These are phyloP conservation scores for Glossosoma conforme DNA, from an alignment of 1,140 invertebrate species.

Conservation along the genomic window DNA sequence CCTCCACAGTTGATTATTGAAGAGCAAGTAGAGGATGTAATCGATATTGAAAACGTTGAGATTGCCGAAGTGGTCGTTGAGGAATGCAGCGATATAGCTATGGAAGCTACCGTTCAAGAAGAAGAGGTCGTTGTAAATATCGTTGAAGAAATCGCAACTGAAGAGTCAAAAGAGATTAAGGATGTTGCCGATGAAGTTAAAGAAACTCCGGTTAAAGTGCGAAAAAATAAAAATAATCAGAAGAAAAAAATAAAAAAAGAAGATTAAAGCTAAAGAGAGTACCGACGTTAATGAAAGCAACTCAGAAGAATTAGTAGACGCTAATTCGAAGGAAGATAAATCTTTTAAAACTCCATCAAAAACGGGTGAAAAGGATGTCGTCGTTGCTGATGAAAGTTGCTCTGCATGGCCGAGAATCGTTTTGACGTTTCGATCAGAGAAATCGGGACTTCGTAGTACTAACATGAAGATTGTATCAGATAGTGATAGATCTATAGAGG, in stretches of 20 bases:
- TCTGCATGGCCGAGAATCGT: conserved; percentile 44
- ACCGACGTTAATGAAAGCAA: neutral
- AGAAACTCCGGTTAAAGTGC: neutral
- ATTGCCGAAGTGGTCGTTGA: neutral
- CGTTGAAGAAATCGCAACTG: neutral
- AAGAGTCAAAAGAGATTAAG: neutral
- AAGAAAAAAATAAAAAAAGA: neutral
- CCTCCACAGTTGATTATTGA: no score
- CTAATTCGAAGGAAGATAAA: neutral
- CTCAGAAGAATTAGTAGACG: neutral
- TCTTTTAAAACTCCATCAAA: no score
- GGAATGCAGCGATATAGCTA: neutral
- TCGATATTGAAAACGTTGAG: neutral
- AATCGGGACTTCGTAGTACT: conserved; percentile 42
- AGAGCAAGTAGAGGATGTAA: no score
- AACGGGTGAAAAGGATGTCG: no score
- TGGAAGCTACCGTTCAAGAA: neutral
- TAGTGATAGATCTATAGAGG: conserved; percentile 40
- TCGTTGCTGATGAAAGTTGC: neutral
- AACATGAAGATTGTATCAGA: conserved; percentile 49
- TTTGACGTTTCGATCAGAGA: conserved; percentile 48
- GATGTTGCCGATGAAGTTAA: neutral
- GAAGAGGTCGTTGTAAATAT: neutral
- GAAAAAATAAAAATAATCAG: neutral
- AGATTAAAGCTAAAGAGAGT: neutral